Conservation (phyloP, 2,797 vertebrate genomes). For the Knipowitschia caucasica region DNA sequence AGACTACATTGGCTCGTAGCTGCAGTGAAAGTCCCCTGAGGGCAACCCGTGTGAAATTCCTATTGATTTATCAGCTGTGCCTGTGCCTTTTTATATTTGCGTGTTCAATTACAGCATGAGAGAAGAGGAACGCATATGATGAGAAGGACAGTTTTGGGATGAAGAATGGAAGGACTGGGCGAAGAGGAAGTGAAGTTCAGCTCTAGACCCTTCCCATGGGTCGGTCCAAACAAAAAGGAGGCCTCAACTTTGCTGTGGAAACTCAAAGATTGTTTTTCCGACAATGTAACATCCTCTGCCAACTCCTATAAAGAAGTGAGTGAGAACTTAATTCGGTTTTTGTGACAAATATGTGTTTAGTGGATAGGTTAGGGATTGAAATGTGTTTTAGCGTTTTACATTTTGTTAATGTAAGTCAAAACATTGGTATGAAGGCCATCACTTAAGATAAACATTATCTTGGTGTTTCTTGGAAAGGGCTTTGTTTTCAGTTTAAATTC, state of each 20-base stretch:
- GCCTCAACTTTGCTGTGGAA: constrained; percentile 88
- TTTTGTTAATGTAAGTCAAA: too few species aligned
- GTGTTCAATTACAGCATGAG: constrained; percentile 86
- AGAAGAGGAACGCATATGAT: constrained; percentile 77
- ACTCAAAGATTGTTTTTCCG: constrained; percentile 89
- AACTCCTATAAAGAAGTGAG: constrained; percentile 78
- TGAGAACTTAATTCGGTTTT: too few species aligned
- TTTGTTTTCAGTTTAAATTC: background rate
- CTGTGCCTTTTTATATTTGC: constrained; percentile 20
- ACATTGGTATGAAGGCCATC: background rate
- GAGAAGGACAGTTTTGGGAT: constrained; percentile 78
- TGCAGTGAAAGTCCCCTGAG: too few species aligned
- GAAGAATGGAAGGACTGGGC: constrained; percentile 88
- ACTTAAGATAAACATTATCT: background rate
- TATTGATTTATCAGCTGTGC: background rate
- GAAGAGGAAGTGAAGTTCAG: constrained; percentile 76
- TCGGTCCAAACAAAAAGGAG: constrained; percentile 78
- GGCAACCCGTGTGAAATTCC: background rate
- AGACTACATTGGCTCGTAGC: too few species aligned
- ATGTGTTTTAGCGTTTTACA: too few species aligned
- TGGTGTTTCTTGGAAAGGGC: background rate
- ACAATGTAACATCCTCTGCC: constrained; percentile 75
- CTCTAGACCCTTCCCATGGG: constrained; percentile 81
- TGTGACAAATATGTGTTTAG: too few species aligned
- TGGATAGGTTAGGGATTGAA: too few species aligned